These are phyloP conservation scores for Athene noctua DNA, from an alignment of 2,113 vertebrate genomes.

Conservation along the genomic window DNA sequence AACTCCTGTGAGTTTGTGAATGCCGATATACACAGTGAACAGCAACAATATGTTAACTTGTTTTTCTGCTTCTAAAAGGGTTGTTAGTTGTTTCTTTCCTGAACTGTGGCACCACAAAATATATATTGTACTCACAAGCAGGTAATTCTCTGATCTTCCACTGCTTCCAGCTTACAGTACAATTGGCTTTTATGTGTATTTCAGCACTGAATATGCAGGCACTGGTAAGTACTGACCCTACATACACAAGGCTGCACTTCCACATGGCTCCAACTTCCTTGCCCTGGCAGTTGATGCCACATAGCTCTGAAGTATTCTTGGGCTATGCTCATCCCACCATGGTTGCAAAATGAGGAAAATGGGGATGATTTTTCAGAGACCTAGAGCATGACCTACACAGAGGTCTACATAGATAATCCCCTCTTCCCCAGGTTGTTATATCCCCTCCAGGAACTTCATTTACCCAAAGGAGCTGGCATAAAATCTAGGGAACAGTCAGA, in stretches of 20 bases:
- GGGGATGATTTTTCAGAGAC: not conserved
- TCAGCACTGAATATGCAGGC: not conserved
- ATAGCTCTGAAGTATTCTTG: not conserved
- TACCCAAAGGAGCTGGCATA: not conserved
- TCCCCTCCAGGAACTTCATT: not conserved
- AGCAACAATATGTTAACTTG: not conserved
- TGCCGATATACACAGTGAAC: accelerated
- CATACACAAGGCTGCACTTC: accelerated
- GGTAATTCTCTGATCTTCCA: not conserved
- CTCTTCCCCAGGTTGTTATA: not conserved
- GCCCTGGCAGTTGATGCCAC: not conserved
- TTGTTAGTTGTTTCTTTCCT: not conserved
- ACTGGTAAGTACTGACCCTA: not conserved
- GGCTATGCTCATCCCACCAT: not conserved
- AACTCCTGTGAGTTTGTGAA: not conserved
- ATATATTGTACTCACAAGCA: not conserved
- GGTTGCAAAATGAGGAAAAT: not conserved
- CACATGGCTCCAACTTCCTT: not conserved
- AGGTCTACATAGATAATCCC: not conserved
- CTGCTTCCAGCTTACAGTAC: not conserved
- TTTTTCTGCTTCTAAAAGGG: not conserved
- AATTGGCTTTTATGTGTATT: not conserved
- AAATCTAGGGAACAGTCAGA: not conserved
- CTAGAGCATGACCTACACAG: accelerated
- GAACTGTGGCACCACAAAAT: not conserved